Percentiles rank a stretch among this genome's conserved stretches.
These are phyloP conservation scores for Bombyx huttoni DNA, from an alignment of 2,888 invertebrate genomes.

Conservation along the genomic window DNA sequence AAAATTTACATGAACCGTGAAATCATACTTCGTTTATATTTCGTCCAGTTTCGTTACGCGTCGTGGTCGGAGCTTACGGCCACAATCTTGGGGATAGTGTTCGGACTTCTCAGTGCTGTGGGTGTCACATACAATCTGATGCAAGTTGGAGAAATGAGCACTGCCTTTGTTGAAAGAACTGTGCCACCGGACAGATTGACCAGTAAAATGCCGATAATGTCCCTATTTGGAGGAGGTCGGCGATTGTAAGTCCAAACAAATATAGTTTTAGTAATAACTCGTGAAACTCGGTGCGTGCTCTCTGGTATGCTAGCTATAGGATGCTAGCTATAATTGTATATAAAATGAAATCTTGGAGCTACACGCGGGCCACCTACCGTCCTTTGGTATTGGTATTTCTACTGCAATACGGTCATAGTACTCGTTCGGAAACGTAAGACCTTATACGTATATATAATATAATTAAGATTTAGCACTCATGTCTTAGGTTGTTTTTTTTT, in stretches of 20 bases:
- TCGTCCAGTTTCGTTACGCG: constrained; percentile 43
- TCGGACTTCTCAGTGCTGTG: constrained; percentile 42
- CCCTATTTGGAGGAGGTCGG: constrained; percentile 41
- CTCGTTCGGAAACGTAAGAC: too few relatives aligned
- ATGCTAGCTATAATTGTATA: too few relatives aligned
- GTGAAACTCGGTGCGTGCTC: too few relatives aligned
- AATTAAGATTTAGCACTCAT: too few relatives aligned
- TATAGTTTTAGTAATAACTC: too few relatives aligned
- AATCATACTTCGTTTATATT: neutral
- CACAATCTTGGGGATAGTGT: constrained; percentile 30
- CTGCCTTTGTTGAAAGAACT: constrained; percentile 68
- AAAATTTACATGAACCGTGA: neutral
- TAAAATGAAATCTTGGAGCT: too few relatives aligned
- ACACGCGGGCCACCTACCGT: too few relatives aligned
- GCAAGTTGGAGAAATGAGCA: constrained; percentile 74
- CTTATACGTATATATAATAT: too few relatives aligned
- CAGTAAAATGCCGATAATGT: constrained; percentile 33
- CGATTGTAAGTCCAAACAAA: constrained; percentile 31
- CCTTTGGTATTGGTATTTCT: too few relatives aligned
- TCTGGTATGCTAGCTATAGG: too few relatives aligned
- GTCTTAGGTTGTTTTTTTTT: too few relatives aligned
- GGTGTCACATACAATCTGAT: constrained; percentile 69
- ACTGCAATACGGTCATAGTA: too few relatives aligned
- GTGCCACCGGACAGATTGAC: constrained; percentile 23
- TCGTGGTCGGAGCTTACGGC: constrained; percentile 34